Conservation (phyloP, 2,888 invertebrate species). For the Morpho deidamia region DNA sequence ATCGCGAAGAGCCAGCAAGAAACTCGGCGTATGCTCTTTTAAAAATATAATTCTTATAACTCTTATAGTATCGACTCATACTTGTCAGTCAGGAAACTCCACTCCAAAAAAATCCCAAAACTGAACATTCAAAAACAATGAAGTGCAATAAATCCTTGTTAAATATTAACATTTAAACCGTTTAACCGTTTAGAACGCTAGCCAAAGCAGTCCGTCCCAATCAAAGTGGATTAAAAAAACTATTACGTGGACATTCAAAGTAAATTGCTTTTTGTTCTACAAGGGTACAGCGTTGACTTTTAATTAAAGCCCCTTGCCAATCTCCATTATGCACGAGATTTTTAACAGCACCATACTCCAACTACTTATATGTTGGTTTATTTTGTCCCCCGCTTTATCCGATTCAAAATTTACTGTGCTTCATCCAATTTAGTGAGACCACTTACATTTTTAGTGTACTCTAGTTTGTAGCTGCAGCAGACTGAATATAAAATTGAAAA, state of each 20-base stretch:
- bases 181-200: slow-evolving; percentile 9
- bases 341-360: slow-evolving; percentile 49
- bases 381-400: slow-evolving; percentile 6
- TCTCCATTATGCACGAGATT: slow-evolving; percentile 63
- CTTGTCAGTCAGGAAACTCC: too few species aligned
- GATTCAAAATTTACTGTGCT: slow-evolving; percentile 6
- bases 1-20: too few species aligned
- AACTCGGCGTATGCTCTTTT: too few species aligned
- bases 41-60: too few species aligned
- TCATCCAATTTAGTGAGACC: slow-evolving; percentile 1
- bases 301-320: slow-evolving; percentile 68
- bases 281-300: slow-evolving; percentile 60
- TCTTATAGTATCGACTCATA: too few species aligned
- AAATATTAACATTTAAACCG: slow-evolving; percentile 7
- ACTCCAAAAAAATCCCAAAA: not conserved
- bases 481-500: too few species aligned
- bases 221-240: slow-evolving; percentile 25
- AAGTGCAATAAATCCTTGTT: slow-evolving; percentile 4
- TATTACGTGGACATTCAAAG: slow-evolving; percentile 48
- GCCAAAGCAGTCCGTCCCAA: slow-evolving; percentile 14
- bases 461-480: too few species aligned
- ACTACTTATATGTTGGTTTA: slow-evolving; percentile 20
- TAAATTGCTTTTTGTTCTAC: slow-evolving; percentile 57
- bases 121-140: slow-evolving; percentile 1
- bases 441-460: not conserved